Base-by-base conservation (phyloP, 2,888 invertebrate species). In the Agrotis segetum region DNA sequence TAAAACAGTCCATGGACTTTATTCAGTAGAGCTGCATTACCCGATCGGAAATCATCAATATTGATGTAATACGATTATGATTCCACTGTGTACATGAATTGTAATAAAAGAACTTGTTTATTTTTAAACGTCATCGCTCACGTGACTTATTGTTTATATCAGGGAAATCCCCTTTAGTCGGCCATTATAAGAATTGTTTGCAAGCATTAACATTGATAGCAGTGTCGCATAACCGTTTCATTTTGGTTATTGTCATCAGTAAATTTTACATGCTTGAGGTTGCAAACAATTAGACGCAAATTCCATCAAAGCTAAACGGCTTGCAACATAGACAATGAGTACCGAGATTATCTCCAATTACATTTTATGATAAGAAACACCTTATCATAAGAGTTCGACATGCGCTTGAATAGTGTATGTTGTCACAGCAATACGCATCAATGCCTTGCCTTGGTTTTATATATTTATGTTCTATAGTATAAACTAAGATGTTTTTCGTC, bases 401-500 rank as follows among this genome's bases (percentile, higher is more conserved):
- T 58, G 55, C 24, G n/a, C 34, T 73, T 67, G 60, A 81, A 72
- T 44, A 44, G 67, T 44, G 62, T 67, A 67, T 24, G 16, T 59
- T 2, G 24, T 1, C 24, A 24, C 34, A 29, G 47, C n/a, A 40
- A 7, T 40, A 49, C 19, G 29, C 17, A 50, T 47, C 11, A 46
- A 7, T 16, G 50, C 14, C 17, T 56, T 47, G 7, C 29, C 44
- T 14, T 34, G n/a, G 40, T 62, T 53, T 60, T 2, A 56, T 46
- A 29, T 19, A 47, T 24, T 21, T 49, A 44, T 61, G 21, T 64
- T 53, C 14, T 1, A 49, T 34, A n/a, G n/a, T n/a, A 40, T 17
- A 40, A 40, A 56, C 55, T 17, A 66, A 62, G 46, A 70, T 81
- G 67, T 66, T 70, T 80, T 79, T 81, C 75, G 84, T 77, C 86